These are phyloP conservation scores for Sphaeramia orbicularis DNA, from an alignment of 2,797 vertebrate species.

Conservation along the genomic window DNA sequence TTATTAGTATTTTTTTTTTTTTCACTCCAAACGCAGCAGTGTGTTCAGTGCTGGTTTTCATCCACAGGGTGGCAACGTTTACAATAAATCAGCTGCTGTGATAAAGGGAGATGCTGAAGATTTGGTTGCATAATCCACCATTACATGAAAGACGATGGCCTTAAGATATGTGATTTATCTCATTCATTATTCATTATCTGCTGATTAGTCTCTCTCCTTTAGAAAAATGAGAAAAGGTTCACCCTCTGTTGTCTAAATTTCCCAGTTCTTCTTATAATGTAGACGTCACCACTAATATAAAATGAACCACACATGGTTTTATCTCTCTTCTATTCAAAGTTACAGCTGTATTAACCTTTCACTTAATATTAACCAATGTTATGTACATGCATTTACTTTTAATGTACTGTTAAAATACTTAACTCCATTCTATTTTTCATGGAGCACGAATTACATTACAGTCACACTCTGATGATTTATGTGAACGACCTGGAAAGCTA, in stretches of 20 bases:
- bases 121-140: background rate
- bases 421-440: background rate
- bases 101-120: background rate
- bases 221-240: no score
- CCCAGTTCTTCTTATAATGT: no score
- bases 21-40: background rate
- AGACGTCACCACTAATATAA: no score
- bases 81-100: constrained; percentile 34
- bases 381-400: background rate
- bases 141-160: no score
- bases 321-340: no score
- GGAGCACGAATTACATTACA: constrained; percentile 5
- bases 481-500: constrained; percentile 41
- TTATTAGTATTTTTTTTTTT: constrained; percentile 1
- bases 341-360: background rate
- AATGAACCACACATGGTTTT: no score
- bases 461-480: constrained; percentile 24
- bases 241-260: no score
- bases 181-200: no score
- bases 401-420: background rate
- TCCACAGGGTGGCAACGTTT: constrained; percentile 71
- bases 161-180: no score
- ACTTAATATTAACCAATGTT: background rate
- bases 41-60: constrained; percentile 11
- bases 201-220: no score